Base-by-base conservation (phyloP, 2,888 invertebrate species). In the Dryadula phaetusa region DNA sequence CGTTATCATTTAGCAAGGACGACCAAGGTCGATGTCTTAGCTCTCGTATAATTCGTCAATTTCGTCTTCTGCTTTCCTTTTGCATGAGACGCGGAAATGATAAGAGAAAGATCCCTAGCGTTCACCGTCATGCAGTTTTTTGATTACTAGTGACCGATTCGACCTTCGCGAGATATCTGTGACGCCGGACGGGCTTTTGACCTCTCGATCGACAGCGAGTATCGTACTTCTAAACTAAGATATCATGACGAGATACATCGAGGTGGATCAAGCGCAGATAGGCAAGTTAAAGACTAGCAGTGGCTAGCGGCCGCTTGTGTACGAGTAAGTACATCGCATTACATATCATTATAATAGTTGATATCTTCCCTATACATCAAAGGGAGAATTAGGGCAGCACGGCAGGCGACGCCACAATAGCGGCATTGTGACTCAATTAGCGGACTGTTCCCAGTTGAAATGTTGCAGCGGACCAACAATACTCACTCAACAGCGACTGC, bases 1-100 rank as follows among this genome's bases (percentile, higher is more conserved):
- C 75, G 77, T 82, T 86, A 86, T 85, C 88, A 75, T 75, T 53
- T 64, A 77, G 73, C 88, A 87, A 90, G 91, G 91, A 87, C 91
- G 86, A 74, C 68, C 82, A 90, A 91, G 88, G 91, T 89, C 88
- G 84, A 62, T 72, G 20, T 49, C 61, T 69, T 58, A 62, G 64
- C 64, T 72, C 70, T 69, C 62, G 65, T 68, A 49, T 69, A 56
- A 62, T 66, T 56, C 22, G 7, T 28, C 25, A 8, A 28, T n/a
- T 16, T 16, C 52, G 16, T 8, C 10, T 28, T 52, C 16, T 16
- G 28, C 25, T 3, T 4, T 3, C n/a, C 16, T 37, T 20, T n/a
- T 4, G 42, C 2, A 10, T 22, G 25, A n/a, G 18, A 20, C 14
- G 47, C n/a, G 37, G 44, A 25, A 47, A 28, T 8, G 3, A 8